Base-by-base conservation (phyloP, 2,113 vertebrate species). In the Heterocephalus glaber region DNA sequence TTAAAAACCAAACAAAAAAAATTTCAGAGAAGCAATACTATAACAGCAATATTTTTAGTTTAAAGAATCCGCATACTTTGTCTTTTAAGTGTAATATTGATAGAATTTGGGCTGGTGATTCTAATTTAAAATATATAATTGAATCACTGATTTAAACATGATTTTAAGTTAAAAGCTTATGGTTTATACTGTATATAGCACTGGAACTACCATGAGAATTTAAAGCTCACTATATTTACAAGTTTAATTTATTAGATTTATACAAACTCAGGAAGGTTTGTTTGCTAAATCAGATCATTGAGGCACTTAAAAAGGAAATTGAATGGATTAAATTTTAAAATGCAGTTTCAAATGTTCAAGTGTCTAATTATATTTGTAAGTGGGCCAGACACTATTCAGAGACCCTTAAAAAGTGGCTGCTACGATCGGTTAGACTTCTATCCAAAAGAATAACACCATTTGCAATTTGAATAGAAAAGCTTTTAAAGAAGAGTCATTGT, bases 111-210 rank as follows among this genome's bases (percentile, higher is more conserved):
- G 58, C 38, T 58, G 84, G 76, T 87, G 92, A 41, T 66, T 95
- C 66, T 87, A 70, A 89, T 74, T 93, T 95, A 85, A 96, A 96
- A 56, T 52, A 20, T 35, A 77, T 58, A 93, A 87, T 81, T 87
- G 81, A 92, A 88, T 92, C 49, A 84, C 60, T 90, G 63, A 86
- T 83, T 86, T 61, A 93, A 95, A 83, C 47, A 85, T 24, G 74
- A 76, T 77, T 93, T 92, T 95, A 90, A 84, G 94, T 90, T 79
- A 85, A 83, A 94, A 93, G 68, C 14, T 68, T 93, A 47, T 38
- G 85, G 76, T 60, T 96, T 76, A 38, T 60, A 49, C 72, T 76
- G 72, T 8, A 49, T 49, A 63, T 2, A 33, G n/a, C 30, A 26
- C 2, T 68, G 54, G 68, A 54, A 82, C 13, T 19, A 61, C 58